Evolutionary conservation across 1,140 invertebrate species (phyloP).

Genomic region (Tetraneura akinire): DNA sequence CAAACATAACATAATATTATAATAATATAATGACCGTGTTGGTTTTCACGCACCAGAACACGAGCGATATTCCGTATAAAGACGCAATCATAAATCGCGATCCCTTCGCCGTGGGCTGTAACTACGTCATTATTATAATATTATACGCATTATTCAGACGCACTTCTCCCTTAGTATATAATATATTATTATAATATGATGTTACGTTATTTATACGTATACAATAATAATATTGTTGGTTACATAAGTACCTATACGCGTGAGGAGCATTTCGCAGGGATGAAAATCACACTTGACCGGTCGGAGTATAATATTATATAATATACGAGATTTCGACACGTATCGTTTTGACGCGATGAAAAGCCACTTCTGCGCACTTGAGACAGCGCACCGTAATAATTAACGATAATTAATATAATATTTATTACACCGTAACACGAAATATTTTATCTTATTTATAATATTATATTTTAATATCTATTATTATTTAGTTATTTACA

Average conservation of each 20-base stretch:
- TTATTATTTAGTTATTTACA: no score
- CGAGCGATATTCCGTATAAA: slow-evolving; percentile 26
- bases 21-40: slow-evolving; percentile 9
- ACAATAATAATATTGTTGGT: no score
- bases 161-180: no score
- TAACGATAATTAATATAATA: not conserved
- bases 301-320: no score
- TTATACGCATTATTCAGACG: no score
- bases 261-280: not conserved
- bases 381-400: not conserved
- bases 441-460: no score
- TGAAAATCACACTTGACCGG: slow-evolving; percentile 32
- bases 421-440: no score
- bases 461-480: no score
- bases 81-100: slow-evolving; percentile 15
- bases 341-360: not conserved
- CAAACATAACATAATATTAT: not conserved
- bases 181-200: no score
- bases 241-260: not conserved
- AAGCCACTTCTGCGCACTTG: slow-evolving; percentile 18
- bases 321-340: slow-evolving; percentile 36
- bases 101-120: not conserved
- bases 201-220: no score
- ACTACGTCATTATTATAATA: no score
- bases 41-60: slow-evolving; percentile 45